A percentile compares a stretch with the other conserved stretches of the same genome.
Conservation (phyloP, 2,113 vertebrate species). For the Epinephelus cyanopodus region DNA sequence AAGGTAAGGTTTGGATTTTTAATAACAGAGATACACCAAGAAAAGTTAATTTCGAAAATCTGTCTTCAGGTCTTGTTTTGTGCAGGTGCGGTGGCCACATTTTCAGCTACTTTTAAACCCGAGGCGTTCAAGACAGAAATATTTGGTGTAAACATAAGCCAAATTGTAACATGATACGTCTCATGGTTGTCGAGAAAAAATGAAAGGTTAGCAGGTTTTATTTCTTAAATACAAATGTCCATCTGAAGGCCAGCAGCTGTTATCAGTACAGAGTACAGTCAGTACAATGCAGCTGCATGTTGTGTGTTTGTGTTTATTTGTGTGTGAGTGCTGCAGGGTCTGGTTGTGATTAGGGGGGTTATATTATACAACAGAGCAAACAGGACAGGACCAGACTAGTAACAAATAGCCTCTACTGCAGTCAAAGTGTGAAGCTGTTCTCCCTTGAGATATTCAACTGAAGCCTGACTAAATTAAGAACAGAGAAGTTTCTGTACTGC, state of each 20-base stretch:
- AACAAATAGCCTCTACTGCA: not conserved
- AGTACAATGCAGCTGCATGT: not conserved
- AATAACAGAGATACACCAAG: rapidly evolving
- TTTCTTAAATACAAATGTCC: not conserved
- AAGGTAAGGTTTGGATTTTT: constrained; percentile 37
- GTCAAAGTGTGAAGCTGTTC: not conserved
- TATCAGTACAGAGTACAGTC: constrained; percentile 3
- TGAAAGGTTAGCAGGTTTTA: not conserved
- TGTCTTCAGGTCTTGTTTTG: not conserved
- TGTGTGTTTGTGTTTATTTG: not conserved
- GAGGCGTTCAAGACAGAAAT: not conserved
- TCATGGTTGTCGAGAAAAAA: not conserved
- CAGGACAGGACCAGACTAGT: not conserved
- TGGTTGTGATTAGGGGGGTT: constrained; percentile 46
- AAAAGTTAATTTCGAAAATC: rapidly evolving
- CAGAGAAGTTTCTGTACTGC: constrained; percentile 51
- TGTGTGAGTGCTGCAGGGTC: not conserved
- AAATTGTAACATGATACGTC: not conserved
- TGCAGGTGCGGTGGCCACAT: not conserved
- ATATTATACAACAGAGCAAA: constrained; percentile 30
- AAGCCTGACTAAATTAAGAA: constrained; percentile 29
- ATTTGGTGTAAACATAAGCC: constrained; percentile 16
- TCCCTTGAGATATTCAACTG: constrained; percentile 5
- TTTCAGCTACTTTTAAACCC: not conserved
- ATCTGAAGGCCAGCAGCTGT: not conserved